phyloP scores from a whole-genome alignment of 2,113 vertebrate genomes.

The Hippolais icterina region DNA sequence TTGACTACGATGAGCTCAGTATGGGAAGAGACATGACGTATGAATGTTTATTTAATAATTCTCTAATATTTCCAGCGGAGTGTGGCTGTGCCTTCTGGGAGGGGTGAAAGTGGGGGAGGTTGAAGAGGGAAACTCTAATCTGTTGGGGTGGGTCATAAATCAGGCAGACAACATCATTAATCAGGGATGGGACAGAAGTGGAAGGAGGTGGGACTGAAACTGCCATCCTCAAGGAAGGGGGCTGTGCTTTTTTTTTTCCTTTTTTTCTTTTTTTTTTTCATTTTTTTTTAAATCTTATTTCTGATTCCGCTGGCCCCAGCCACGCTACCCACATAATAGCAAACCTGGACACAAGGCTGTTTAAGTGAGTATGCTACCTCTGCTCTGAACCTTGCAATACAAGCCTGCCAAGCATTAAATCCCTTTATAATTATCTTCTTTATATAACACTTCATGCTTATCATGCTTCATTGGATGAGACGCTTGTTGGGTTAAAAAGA shows the following conservation, averaged over 20 bases:
- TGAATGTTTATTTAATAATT: slow-evolving; percentile 93
- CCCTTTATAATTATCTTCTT: slow-evolving; percentile 76
- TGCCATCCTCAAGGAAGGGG: slow-evolving; percentile 45
- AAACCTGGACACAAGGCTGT: slow-evolving; percentile 2
- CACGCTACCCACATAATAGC: neutral
- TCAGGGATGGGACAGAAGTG: slow-evolving; percentile 80
- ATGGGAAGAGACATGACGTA: slow-evolving; percentile 85
- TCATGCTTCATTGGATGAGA: slow-evolving; percentile 61
- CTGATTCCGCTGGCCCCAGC: neutral
- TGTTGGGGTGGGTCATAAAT: slow-evolving; percentile 86
- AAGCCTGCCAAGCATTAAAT: slow-evolving; percentile 69
- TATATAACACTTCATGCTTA: slow-evolving; percentile 70
- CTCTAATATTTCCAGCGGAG: slow-evolving; percentile 84
- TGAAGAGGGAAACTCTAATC: slow-evolving; percentile 81
- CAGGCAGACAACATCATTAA: slow-evolving; percentile 91
- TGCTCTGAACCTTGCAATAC: slow-evolving; percentile 30
- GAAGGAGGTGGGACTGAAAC: slow-evolving; percentile 75
- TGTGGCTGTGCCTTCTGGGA: slow-evolving; percentile 67
- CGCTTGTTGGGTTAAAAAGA: slow-evolving; percentile 59
- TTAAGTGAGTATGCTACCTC: slow-evolving; percentile 33
- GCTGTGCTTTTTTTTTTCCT: neutral
- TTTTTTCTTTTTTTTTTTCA: neutral
- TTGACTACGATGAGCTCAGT: slow-evolving; percentile 81
- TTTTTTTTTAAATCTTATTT: slow-evolving; percentile 50
- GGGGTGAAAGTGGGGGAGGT: slow-evolving; percentile 47